These are phyloP conservation scores for Hydroisotoma schaefferi DNA, from an alignment of 2,888 invertebrate genomes.

Conservation along the genomic window DNA sequence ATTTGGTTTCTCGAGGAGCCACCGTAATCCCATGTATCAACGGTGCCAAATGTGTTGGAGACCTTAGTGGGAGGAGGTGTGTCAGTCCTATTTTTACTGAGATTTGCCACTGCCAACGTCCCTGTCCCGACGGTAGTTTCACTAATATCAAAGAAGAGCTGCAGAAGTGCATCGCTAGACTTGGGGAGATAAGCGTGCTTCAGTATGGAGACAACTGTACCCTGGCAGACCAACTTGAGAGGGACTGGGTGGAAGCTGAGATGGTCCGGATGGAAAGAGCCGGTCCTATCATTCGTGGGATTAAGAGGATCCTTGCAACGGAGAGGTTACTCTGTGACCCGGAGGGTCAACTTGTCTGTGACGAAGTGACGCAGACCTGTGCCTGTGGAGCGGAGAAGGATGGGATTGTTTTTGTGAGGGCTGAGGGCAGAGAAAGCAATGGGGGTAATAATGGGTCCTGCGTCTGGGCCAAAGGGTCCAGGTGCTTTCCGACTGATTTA, in stretches of 20 bases:
- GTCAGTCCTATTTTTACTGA: neutral
- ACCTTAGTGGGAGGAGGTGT: neutral
- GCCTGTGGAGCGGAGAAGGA: conserved; percentile 3
- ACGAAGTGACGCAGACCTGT: neutral
- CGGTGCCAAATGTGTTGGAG: conserved; percentile 5
- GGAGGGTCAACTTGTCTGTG: neutral
- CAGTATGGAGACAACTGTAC: neutral
- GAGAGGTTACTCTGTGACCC: neutral
- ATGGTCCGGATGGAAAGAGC: neutral
- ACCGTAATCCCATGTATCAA: conserved; percentile 1
- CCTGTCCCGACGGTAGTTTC: conserved; percentile 3
- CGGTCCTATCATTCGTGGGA: conserved; percentile 1
- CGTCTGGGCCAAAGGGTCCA: neutral
- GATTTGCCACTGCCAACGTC: conserved; percentile 7
- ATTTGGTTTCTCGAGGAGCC: conserved; percentile 2
- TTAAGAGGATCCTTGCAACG: neutral
- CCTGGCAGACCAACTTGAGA: neutral
- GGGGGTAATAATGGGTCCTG: no score
- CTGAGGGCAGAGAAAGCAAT: neutral
- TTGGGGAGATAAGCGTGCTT: conserved; percentile 1
- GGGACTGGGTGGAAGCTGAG: neutral
- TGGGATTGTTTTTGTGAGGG: neutral
- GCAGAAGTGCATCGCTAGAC: neutral
- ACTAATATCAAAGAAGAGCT: neutral
- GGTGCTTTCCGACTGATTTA: neutral